Base-by-base conservation (phyloP, 2,888 invertebrate species). In the Rhamnusium bicolor region DNA sequence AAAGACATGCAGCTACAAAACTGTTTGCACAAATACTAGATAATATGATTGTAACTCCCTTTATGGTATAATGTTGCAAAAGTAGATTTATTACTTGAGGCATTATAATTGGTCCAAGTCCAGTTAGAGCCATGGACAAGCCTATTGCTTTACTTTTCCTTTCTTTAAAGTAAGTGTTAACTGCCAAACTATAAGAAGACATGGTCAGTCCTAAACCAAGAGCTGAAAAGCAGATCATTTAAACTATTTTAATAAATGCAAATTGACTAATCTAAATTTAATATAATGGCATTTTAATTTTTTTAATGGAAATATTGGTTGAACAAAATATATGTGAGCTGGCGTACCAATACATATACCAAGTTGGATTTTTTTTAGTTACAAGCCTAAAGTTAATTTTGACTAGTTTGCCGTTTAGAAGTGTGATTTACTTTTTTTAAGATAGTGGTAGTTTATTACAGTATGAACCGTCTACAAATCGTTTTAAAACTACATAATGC, bases 71-170 rank as follows among this genome's bases (percentile, higher is more conserved):
- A 0, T 87, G 83, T 40, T 89, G 86, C 82, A 93, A 89, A 2
- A 93, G 88, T 1, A 87, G 82, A 70, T 91, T 91, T 84, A 92
- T 90, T 6, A 93, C 79, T 72, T 91, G 89, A 0, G 93, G 93
- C 90, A 92, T 91, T 61, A 91, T 81, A 75, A 93, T 92, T n/a
- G 92, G 90, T 0, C 93, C 93, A 1, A 94, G 82, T 0, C 93
- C 93, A 14, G 92, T 92, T 1, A 93, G 85, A 0, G 93, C 92
- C 90, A 92, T 91, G 27, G 91, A 91, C 1, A 91, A 86, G 0
- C 92, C 92, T 32, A 92, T 89, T 0, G 93, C 93, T 82, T 91
- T 89, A 46, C 90, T 90, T 81, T 92, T 89, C 82, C 90, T 92
- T 72, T 90, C 89, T 78, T 88, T 90, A 82, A 94, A 94, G 84